Percentiles rank a stretch among this genome's conserved stretches.
These are phyloP conservation scores for Piliocolobus tephrosceles DNA, from an alignment of 2,113 vertebrate species.

Conservation along the genomic window DNA sequence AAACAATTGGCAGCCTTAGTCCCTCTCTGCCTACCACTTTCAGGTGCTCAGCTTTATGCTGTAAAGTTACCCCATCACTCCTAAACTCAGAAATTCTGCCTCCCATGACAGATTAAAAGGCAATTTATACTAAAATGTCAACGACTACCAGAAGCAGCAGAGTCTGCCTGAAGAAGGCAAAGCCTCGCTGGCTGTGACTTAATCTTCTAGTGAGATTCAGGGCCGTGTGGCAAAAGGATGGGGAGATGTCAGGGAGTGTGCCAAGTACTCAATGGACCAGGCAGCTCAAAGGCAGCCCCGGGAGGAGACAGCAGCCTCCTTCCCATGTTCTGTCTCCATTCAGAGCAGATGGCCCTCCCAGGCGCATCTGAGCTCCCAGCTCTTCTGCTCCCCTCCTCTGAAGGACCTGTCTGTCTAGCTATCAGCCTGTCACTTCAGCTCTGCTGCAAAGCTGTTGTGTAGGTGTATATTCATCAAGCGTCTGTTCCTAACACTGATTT, in stretches of 20 bases:
- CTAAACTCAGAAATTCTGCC: conserved; percentile 9
- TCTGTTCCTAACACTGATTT: background rate
- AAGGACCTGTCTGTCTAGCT: conserved; percentile 19
- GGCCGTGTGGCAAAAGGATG: background rate
- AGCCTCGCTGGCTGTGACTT: background rate
- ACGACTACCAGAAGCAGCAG: background rate
- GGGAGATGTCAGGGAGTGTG: background rate
- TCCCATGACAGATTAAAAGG: conserved; percentile 3
- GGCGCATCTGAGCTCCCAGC: background rate
- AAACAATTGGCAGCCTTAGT: background rate
- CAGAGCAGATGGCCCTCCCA: background rate
- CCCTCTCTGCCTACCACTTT: background rate
- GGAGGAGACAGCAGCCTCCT: background rate
- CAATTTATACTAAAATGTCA: conserved; percentile 38
- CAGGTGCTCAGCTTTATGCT: background rate
- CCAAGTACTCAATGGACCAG: background rate
- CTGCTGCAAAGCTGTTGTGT: conserved; percentile 7
- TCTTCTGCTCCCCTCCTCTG: conserved; percentile 8
- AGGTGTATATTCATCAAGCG: conserved; percentile 2
- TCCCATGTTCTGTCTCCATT: background rate
- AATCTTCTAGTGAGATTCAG: background rate
- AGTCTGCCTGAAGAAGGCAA: background rate
- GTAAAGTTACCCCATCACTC: conserved; percentile 1
- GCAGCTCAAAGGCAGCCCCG: background rate
- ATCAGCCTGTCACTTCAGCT: background rate